A percentile compares a stretch with the other conserved stretches of the same genome.
phyloP scores from a whole-genome alignment of 2,888 invertebrate genomes.

The Drosophila mimica region DNA sequence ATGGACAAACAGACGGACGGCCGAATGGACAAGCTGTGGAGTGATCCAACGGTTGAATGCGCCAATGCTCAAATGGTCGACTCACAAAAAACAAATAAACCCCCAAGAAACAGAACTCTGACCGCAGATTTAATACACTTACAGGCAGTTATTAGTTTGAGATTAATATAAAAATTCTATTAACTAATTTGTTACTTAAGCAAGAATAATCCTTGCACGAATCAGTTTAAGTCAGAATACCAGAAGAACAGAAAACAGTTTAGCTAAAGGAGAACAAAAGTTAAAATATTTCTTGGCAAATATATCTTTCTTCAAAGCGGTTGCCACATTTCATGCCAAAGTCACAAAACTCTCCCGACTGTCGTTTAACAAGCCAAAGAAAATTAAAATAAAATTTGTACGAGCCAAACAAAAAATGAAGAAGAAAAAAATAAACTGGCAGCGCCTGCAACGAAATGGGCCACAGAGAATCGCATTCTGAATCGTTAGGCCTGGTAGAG shows the following conservation, averaged over 20 bases:
- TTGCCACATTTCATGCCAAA: not conserved
- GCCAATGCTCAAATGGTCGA: slow-evolving; percentile 33
- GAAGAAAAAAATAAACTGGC: slow-evolving; percentile 8
- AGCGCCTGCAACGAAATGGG: slow-evolving; percentile 51
- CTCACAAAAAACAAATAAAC: slow-evolving; percentile 3
- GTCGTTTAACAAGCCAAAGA: slow-evolving; percentile 33
- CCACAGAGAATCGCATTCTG: slow-evolving; percentile 25
- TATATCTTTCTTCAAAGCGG: not conserved
- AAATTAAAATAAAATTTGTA: slow-evolving; percentile 68
- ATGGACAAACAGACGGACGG: slow-evolving; percentile 71
- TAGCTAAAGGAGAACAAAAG: not conserved
- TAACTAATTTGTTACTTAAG: not conserved
- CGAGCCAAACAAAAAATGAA: slow-evolving; percentile 2
- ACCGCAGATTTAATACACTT: slow-evolving; percentile 5
- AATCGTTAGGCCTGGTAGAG: not conserved
- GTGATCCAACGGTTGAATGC: slow-evolving; percentile 35
- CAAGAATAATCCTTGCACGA: not conserved
- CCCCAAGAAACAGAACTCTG: not conserved
- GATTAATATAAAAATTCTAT: not conserved
- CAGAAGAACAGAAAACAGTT: not conserved
- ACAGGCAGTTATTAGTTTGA: not conserved
- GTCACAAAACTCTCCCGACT: not conserved
- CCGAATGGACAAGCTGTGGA: slow-evolving; percentile 20
- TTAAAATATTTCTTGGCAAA: not conserved
- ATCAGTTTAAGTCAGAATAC: not conserved